Evolutionary conservation across 2,797 vertebrate genomes (phyloP).

Genomic region (Paratrypauchen microcephalus): DNA sequence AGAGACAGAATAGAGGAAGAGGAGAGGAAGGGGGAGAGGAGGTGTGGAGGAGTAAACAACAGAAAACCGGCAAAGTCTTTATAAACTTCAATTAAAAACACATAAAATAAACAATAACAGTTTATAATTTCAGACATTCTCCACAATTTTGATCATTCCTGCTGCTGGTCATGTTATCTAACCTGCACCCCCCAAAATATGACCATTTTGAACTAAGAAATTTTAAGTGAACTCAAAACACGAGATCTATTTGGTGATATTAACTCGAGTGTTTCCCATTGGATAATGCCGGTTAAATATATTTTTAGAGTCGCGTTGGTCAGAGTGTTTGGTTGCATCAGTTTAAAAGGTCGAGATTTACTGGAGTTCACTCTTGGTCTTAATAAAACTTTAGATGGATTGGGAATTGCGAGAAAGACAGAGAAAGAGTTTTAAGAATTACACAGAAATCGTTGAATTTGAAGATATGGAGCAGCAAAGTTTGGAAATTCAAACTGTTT

Average conservation of each 20-base stretch:
- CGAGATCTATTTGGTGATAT: too few relatives aligned
- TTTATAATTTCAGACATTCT: neutral
- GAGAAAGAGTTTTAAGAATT: neutral
- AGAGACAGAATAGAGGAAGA: too few relatives aligned
- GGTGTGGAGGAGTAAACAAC: too few relatives aligned
- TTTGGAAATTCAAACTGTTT: neutral
- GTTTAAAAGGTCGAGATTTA: slow-evolving; percentile 1
- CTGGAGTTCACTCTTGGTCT: neutral
- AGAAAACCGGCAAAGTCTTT: too few relatives aligned
- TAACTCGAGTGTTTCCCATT: neutral
- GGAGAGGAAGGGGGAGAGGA: too few relatives aligned
- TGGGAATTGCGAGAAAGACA: too few relatives aligned
- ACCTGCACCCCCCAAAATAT: neutral
- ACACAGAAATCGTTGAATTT: neutral
- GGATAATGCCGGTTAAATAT: neutral
- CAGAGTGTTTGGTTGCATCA: neutral
- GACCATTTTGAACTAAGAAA: neutral
- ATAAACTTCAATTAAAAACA: too few relatives aligned
- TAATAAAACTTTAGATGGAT: neutral
- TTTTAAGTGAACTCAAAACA: neutral
- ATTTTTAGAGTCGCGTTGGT: neutral
- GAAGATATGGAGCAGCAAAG: neutral
- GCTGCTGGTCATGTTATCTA: too few relatives aligned
- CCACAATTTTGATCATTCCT: neutral
- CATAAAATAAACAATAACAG: neutral